phyloP scores from a whole-genome alignment of 2,113 vertebrate species.

The Muscicapa adusta region DNA sequence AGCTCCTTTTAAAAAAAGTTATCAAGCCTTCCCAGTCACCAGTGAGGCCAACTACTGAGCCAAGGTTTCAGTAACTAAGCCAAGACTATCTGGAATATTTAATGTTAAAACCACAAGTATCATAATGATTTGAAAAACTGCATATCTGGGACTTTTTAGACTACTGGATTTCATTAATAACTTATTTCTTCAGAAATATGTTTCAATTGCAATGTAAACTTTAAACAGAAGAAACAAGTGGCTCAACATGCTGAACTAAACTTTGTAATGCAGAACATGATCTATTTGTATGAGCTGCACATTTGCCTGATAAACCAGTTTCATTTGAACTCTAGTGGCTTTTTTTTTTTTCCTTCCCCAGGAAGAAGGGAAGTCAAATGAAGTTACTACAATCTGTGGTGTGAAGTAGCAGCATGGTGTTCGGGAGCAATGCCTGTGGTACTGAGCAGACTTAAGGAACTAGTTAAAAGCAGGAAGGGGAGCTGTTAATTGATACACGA shows the following conservation, averaged over 20 bases:
- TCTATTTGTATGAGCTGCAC: background rate
- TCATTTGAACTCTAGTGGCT: background rate
- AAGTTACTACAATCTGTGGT: background rate
- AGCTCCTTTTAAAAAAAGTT: background rate
- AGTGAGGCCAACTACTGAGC: background rate
- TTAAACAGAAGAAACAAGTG: background rate
- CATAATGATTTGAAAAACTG: background rate
- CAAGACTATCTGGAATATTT: background rate
- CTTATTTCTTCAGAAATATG: background rate
- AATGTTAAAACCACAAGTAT: background rate
- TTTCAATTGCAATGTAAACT: background rate
- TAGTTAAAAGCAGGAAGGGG: background rate
- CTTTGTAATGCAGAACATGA: fast-evolving
- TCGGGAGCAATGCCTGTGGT: background rate
- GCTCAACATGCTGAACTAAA: background rate
- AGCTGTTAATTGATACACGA: background rate
- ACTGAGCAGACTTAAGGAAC: background rate
- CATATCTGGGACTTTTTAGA: background rate
- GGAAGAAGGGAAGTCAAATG: background rate
- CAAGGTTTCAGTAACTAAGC: background rate
- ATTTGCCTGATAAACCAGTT: background rate
- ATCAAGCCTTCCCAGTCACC: background rate
- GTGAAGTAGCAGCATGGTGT: background rate
- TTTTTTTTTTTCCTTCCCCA: background rate
- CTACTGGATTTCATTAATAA: background rate